phyloP scores from a whole-genome alignment of 2,797 vertebrate genomes.

The Etheostoma perlongum region DNA sequence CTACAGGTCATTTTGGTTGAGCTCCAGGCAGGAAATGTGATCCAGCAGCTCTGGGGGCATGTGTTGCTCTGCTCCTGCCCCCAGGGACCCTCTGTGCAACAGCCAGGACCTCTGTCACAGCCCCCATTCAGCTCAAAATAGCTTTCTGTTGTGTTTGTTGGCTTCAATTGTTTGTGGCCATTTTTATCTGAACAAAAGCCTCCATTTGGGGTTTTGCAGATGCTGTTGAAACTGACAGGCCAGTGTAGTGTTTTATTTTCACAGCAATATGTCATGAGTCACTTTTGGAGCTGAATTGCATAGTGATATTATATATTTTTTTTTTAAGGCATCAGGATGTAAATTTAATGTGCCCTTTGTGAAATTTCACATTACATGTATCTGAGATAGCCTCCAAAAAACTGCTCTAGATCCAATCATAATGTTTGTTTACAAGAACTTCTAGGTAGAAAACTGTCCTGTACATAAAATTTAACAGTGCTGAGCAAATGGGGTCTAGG shows the following conservation, averaged over 20 bases:
- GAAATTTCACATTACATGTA: not conserved
- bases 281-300: not conserved
- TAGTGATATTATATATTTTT: too few species aligned
- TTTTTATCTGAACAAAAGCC: slow-evolving; percentile 62
- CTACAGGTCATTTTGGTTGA: slow-evolving; percentile 86
- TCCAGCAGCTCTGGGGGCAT: slow-evolving; percentile 59
- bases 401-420: not conserved
- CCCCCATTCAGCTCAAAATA: slow-evolving; percentile 70
- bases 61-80: slow-evolving; percentile 51
- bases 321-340: not conserved
- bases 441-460: too few species aligned
- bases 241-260: slow-evolving; percentile 1
- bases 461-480: too few species aligned
- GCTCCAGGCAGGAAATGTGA: slow-evolving; percentile 81
- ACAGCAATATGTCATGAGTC: not conserved
- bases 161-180: slow-evolving; percentile 54
- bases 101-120: slow-evolving; percentile 61
- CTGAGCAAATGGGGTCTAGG: too few species aligned
- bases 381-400: not conserved
- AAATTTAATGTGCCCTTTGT: not conserved
- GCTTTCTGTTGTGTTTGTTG: slow-evolving; percentile 59
- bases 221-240: slow-evolving; percentile 38
- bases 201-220: slow-evolving; percentile 39
- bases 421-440: too few species aligned
- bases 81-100: slow-evolving; percentile 50